These are phyloP conservation scores for Lycorma delicatula DNA, from an alignment of 1,140 invertebrate species.

Conservation along the genomic window DNA sequence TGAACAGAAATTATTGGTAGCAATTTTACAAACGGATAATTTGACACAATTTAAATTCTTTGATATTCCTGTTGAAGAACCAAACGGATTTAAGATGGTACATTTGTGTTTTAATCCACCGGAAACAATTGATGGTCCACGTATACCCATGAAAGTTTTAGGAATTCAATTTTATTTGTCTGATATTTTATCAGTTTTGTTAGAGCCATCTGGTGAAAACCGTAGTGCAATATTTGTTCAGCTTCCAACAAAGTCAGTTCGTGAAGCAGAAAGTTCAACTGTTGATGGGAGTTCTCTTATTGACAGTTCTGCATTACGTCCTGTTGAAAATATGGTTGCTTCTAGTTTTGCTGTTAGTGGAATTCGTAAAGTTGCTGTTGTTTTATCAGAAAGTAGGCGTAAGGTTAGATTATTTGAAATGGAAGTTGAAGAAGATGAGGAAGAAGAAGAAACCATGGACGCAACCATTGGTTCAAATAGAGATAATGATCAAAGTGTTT, in stretches of 20 bases:
- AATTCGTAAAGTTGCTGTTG: conserved; percentile 75
- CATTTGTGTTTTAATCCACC: conserved; percentile 22
- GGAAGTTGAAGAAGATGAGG: conserved; percentile 84
- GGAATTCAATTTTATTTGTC: conserved; percentile 77
- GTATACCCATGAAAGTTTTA: conserved; percentile 34
- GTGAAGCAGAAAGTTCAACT: conserved; percentile 34
- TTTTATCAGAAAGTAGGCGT: conserved; percentile 66
- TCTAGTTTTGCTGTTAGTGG: conserved; percentile 75
- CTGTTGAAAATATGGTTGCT: conserved; percentile 65
- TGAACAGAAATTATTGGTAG: not conserved
- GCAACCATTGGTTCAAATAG: not conserved
- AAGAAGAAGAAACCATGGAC: conserved; percentile 50
- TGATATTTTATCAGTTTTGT: conserved; percentile 63
- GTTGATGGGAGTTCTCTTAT: conserved; percentile 40
- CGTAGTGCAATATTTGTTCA: conserved; percentile 55
- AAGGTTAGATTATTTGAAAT: conserved; percentile 84
- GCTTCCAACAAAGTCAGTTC: conserved; percentile 45
- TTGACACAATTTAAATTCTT: not conserved
- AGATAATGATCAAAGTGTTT: no score
- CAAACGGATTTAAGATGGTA: not conserved
- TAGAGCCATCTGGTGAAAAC: conserved; percentile 46
- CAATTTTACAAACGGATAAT: not conserved
- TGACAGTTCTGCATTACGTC: conserved; percentile 39
- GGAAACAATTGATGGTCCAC: conserved; percentile 17
- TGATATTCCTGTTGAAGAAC: not conserved